phyloP scores from a whole-genome alignment of 1,140 invertebrate species.

The Diachasma alloeum region DNA sequence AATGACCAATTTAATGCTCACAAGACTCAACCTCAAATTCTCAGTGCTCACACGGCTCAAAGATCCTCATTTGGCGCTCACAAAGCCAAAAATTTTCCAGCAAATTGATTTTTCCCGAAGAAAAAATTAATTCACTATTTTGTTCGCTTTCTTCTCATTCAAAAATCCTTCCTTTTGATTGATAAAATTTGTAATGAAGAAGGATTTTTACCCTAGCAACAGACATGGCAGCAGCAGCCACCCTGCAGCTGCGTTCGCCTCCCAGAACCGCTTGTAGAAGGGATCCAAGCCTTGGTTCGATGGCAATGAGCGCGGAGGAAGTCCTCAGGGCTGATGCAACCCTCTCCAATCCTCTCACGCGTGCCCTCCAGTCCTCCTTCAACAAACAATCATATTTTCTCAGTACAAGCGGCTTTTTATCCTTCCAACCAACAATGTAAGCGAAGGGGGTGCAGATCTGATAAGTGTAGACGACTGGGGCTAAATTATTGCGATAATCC shows the following conservation, averaged over 20 bases:
- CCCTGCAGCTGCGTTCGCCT: conserved; percentile 70
- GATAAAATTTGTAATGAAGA: too few species aligned
- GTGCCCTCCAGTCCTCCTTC: conserved; percentile 68
- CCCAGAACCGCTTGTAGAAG: conserved; percentile 70
- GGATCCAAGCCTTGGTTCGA: conserved; percentile 71
- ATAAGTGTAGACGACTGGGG: not conserved
- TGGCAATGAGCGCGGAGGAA: conserved; percentile 61
- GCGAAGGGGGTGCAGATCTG: conserved; percentile 4
- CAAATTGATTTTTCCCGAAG: too few species aligned
- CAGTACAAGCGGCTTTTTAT: not conserved
- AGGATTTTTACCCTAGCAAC: conserved; percentile 65
- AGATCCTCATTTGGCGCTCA: too few species aligned
- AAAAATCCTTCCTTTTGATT: too few species aligned
- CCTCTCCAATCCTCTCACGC: conserved; percentile 67
- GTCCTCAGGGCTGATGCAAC: conserved; percentile 66
- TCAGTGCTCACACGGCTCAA: too few species aligned
- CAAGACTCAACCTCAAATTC: too few species aligned
- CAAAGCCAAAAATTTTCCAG: too few species aligned
- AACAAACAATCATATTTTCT: not conserved
- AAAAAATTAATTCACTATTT: too few species aligned
- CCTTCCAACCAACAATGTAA: not conserved
- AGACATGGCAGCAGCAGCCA: conserved; percentile 68
- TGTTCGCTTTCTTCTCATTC: too few species aligned
- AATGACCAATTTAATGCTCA: too few species aligned
- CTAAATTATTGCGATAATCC: conserved; percentile 37